A percentile compares a stretch with the other conserved stretches of the same genome.
Evolutionary conservation across 2,797 vertebrate species (phyloP).

Genomic region (Coregonus ussuriensis): DNA sequence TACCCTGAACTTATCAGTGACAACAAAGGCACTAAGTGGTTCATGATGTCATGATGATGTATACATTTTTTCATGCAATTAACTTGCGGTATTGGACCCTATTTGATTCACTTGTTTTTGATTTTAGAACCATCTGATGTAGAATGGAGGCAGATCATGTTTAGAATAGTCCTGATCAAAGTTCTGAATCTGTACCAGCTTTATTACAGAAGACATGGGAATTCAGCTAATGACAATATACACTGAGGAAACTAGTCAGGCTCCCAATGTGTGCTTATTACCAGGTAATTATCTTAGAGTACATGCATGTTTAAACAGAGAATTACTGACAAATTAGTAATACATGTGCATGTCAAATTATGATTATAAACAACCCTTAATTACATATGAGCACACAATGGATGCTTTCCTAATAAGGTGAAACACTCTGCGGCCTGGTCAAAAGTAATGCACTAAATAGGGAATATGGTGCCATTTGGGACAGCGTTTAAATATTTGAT

Average conservation of each 20-base stretch:
- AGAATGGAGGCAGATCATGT: neutral
- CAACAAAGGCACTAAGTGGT: neutral
- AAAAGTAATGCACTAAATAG: too few species aligned
- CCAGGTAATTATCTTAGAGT: neutral
- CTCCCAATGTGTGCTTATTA: neutral
- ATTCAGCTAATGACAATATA: neutral
- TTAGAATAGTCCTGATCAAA: neutral
- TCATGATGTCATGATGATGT: neutral
- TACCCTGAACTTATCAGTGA: neutral
- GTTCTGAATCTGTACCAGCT: neutral
- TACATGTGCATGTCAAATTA: conserved; percentile 13
- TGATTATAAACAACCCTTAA: conserved; percentile 21
- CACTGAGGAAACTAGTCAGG: neutral
- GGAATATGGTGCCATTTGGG: too few species aligned
- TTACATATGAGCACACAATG: neutral
- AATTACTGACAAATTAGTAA: conserved; percentile 19
- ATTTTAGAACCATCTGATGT: neutral
- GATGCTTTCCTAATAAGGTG: neutral
- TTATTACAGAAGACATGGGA: neutral
- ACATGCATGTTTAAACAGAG: conserved; percentile 13
- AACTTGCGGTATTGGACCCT: neutral
- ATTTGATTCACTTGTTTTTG: neutral
- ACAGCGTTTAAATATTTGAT: neutral
- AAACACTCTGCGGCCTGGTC: neutral
- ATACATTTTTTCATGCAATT: neutral